phyloP scores from a whole-genome alignment of 1,140 invertebrate genomes.

The Meteorus sp. region DNA sequence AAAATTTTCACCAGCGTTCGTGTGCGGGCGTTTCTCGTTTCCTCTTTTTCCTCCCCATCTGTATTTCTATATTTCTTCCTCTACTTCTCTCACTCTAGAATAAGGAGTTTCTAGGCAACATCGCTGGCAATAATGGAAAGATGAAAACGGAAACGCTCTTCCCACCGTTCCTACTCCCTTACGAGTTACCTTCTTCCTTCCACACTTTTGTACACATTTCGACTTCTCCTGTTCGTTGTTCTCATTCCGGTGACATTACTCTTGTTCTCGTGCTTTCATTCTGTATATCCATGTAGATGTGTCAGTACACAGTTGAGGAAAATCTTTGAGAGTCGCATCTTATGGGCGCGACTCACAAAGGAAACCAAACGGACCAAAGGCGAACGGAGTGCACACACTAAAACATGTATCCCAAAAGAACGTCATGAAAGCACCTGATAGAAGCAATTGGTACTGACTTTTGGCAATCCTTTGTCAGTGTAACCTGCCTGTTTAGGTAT shows the following conservation, averaged over 20 bases:
- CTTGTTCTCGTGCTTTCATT: neutral
- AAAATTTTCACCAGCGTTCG: neutral
- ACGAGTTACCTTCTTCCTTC: neutral
- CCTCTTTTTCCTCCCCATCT: neutral
- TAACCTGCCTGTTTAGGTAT: no score
- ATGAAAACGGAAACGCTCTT: conserved; percentile 22
- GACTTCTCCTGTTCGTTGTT: conserved; percentile 10
- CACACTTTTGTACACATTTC: neutral
- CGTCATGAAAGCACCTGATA: conserved; percentile 41
- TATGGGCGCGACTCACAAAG: conserved; percentile 28
- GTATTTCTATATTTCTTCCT: no score
- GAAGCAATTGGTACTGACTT: conserved; percentile 50
- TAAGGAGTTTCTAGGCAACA: conserved; percentile 24
- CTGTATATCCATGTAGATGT: neutral
- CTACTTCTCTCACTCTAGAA: neutral
- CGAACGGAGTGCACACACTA: conserved; percentile 25
- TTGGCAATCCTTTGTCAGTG: conserved; percentile 26
- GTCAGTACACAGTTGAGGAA: conserved; percentile 1
- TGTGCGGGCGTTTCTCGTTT: neutral
- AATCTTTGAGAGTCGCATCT: conserved; percentile 15
- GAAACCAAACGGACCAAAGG: conserved; percentile 36
- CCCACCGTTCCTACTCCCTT: conserved; percentile 13
- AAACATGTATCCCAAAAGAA: conserved; percentile 4
- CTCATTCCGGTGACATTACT: conserved; percentile 1
- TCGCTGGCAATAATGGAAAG: conserved; percentile 27